These are phyloP conservation scores for Phrynosoma platyrhinos DNA, from an alignment of 2,113 vertebrate species.

Conservation along the genomic window DNA sequence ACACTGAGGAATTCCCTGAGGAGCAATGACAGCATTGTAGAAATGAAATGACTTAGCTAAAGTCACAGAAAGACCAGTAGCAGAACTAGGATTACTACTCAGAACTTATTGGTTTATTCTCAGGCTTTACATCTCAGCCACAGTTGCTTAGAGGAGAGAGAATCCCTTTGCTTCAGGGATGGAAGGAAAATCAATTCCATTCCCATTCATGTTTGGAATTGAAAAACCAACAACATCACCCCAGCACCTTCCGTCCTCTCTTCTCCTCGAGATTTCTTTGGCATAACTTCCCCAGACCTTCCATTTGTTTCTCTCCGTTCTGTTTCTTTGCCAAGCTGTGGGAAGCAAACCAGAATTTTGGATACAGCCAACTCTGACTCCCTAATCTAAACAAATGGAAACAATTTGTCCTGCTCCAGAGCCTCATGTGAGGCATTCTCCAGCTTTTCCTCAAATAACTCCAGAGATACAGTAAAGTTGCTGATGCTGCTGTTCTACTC, in stretches of 20 bases:
- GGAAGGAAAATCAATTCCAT: conserved; percentile 36
- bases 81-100: neutral
- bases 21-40: neutral
- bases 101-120: rapidly evolving
- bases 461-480: conserved; percentile 33
- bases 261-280: conserved; percentile 51
- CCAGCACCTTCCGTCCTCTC: conserved; percentile 48
- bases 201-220: conserved; percentile 40
- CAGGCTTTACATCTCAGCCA: neutral
- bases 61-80: neutral
- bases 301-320: conserved; percentile 64
- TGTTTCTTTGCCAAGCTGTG: conserved; percentile 71
- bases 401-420: conserved; percentile 37
- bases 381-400: conserved; percentile 68
- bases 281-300: conserved; percentile 73
- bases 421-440: conserved; percentile 36
- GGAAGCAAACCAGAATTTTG: conserved; percentile 42
- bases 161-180: neutral
- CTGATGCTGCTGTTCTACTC: conserved; percentile 70
- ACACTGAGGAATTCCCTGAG: no score
- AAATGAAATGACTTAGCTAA: neutral
- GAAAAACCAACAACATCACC: conserved; percentile 57
- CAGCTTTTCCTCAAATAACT: conserved; percentile 47
- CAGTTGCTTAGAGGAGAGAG: no score
- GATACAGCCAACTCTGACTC: conserved; percentile 50